A percentile compares a stretch with the other conserved stretches of the same genome.
These are phyloP conservation scores for Sphenodon punctatus DNA, from an alignment of 2,797 vertebrate genomes.

Conservation along the genomic window DNA sequence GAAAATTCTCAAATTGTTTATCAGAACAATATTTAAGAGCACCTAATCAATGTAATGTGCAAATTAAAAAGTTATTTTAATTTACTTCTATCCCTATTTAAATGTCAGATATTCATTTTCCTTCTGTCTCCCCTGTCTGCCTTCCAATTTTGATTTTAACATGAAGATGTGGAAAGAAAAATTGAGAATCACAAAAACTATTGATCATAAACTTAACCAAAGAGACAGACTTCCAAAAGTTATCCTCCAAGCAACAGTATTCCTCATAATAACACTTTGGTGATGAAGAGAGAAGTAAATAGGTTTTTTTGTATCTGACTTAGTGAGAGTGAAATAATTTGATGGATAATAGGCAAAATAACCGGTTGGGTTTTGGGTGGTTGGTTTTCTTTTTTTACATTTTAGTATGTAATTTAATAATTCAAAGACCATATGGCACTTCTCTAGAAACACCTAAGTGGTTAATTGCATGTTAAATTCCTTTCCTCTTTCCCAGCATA, in stretches of 20 bases:
- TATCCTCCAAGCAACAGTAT: background rate
- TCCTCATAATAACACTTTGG: background rate
- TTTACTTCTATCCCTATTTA: background rate
- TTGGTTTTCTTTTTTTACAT: too few relatives aligned
- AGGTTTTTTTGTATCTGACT: conserved; percentile 10
- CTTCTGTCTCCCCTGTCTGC: background rate
- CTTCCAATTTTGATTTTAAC: background rate
- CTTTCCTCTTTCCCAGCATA: conserved; percentile 76
- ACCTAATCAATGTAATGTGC: background rate
- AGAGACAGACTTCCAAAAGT: too few relatives aligned
- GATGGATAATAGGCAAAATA: conserved; percentile 50
- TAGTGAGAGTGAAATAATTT: conserved; percentile 7
- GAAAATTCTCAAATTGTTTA: background rate
- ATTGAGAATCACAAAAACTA: background rate
- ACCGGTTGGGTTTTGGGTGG: too few relatives aligned
- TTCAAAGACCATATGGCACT: conserved; percentile 74
- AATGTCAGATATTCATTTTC: background rate
- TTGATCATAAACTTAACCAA: background rate
- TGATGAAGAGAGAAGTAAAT: background rate
- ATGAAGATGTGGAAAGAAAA: background rate
- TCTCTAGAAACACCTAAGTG: conserved; percentile 78
- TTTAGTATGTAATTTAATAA: conserved; percentile 66
- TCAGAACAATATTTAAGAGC: background rate
- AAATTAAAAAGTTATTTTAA: background rate
- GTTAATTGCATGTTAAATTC: conserved; percentile 82